Base-by-base conservation (phyloP, 1,140 invertebrate genomes). In the Papilio xuthus region DNA sequence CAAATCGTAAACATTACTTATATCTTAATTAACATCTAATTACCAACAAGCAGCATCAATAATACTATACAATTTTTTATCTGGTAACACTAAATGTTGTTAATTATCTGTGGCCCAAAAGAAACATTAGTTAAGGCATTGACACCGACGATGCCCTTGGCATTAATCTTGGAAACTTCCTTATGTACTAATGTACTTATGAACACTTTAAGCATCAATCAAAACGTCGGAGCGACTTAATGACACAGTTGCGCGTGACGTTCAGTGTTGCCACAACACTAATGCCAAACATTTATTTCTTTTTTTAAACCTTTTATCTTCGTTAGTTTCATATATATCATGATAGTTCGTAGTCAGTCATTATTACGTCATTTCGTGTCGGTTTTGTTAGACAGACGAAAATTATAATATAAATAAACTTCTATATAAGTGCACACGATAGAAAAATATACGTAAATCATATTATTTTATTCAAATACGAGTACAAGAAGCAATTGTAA, bases 201-300 rank as follows among this genome's bases (percentile, higher is more conserved):
- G 74, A 76, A 76, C 50, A 60, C 41, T 78, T 26, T 26, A 56
- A 32, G 20, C 80, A 85, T 85, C 80, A 85, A 85, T 85, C 84
- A 85, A 60, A 23, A 41, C 47, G 71, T 74, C 74, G 42, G 71
- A 75, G 78, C 56, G 69, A 74, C 73, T 63, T 83, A 81, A 83
- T 83, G 80, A 81, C 78, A 81, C 76, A 78, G 80, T 78, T 76
- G 72, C 53, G 72, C 77, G 76, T 80, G 37, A 79, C 72, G 73
- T 44, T 53, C 32, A 53, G 50, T 73, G 67, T 67, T 67, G 60
- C 60, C 60, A 67, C 56, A 63, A 63, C 60, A 28, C 60, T 67
- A 67, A 67, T 67, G 60, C 60, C 26, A 67, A 67, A 67, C 60
- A 67, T 67, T 67, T 67, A 67, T 67, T 67, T 28, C 60, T 67